Conservation (phyloP, 1,140 invertebrate genomes). For the Hylyphantes graminicola region DNA sequence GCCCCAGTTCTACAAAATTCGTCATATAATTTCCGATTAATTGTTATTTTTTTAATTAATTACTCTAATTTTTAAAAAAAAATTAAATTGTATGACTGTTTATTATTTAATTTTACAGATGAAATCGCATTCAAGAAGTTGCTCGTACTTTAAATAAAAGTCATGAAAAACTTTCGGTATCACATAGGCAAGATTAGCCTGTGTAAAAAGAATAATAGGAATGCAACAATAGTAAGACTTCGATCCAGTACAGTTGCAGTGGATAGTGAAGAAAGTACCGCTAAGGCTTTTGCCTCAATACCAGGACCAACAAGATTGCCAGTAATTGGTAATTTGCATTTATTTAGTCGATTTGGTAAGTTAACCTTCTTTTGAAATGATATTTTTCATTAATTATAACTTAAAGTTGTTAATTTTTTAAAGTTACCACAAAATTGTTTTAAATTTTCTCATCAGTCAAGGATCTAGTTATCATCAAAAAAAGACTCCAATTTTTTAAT, state of each 20-base stretch:
- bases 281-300: slow-evolving; percentile 35
- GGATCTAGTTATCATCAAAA: neutral
- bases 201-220: too few species aligned
- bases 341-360: slow-evolving; percentile 53
- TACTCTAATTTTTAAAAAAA: too few species aligned
- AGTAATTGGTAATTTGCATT: slow-evolving; percentile 44
- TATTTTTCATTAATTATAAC: neutral
- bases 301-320: slow-evolving; percentile 43
- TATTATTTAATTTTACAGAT: too few species aligned
- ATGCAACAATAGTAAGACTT: too few species aligned
- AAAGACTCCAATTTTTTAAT: neutral
- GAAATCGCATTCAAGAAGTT: too few species aligned
- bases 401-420: neutral
- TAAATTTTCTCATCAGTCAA: neutral
- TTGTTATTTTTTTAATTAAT: too few species aligned
- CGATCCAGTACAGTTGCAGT: neutral
- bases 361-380: neutral
- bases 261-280: neutral
- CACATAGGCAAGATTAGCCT: too few species aligned
- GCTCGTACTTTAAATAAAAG: too few species aligned
- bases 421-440: neutral
- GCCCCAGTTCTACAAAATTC: too few species aligned
- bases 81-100: too few species aligned
- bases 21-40: too few species aligned
- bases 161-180: too few species aligned